Conservation (phyloP, 2,888 invertebrate species). For the Cryptosula pallasiana region DNA sequence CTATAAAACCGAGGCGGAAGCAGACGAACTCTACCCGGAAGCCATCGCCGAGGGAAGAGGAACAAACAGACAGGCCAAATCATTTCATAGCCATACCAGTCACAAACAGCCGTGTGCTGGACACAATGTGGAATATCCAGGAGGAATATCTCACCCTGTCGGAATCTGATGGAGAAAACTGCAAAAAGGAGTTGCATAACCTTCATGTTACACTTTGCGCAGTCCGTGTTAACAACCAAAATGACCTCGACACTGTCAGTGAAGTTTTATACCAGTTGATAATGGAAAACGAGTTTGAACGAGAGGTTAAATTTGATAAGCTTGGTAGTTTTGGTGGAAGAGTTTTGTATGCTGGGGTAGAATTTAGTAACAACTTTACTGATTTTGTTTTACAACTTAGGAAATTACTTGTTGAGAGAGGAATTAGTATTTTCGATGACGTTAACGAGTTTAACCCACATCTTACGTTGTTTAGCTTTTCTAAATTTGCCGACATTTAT, state of each 20-base stretch:
- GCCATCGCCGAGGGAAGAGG: too few species aligned
- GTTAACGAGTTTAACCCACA: conserved; percentile 53
- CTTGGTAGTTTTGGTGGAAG: conserved; percentile 49
- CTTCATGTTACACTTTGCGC: conserved; percentile 53
- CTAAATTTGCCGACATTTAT: not conserved
- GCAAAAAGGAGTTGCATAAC: conserved; percentile 42
- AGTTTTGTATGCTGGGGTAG: conserved; percentile 51
- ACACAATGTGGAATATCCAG: conserved; percentile 40
- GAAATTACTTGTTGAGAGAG: conserved; percentile 37
- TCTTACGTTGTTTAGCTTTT: conserved; percentile 51
- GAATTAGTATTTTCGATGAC: conserved; percentile 46
- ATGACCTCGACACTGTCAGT: conserved; percentile 38
- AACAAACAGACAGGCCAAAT: conserved; percentile 46
- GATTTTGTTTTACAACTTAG: conserved; percentile 44
- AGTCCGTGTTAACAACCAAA: conserved; percentile 46
- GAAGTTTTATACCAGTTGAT: conserved; percentile 35
- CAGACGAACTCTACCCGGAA: too few species aligned
- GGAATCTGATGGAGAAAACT: conserved; percentile 44
- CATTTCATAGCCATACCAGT: conserved; percentile 53
- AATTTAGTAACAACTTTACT: conserved; percentile 40
- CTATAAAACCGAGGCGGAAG: too few species aligned
- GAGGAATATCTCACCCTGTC: conserved; percentile 39
- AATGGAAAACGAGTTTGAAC: conserved; percentile 33
- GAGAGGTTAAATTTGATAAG: conserved; percentile 38
- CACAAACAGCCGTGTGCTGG: conserved; percentile 37